Base-by-base conservation (phyloP, 2,888 invertebrate species). In the Dioctria linearis region DNA sequence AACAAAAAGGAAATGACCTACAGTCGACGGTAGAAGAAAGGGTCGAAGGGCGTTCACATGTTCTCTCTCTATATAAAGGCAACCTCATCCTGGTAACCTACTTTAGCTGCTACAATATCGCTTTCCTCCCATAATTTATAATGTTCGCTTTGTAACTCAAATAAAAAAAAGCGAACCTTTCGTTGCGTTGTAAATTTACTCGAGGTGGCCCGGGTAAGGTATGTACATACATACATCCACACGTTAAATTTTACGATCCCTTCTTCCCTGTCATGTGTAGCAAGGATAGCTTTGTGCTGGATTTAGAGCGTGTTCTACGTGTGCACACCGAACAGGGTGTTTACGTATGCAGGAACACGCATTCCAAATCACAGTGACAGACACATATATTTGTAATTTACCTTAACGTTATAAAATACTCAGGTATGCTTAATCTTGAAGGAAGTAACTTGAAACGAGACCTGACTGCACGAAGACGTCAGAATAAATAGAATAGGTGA, bases 91-190 rank as follows among this genome's bases (percentile, higher is more conserved):
- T 57, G 57, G 5, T 57, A 57, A 6, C 57, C 57, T 25, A 25
- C 25, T 25, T 25, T 25, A 25, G 25, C 25, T 11, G 57, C 57
- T 13, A 11, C 57, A 13, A 13, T 11, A 57, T 57, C 57, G 57
- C 25, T 13, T 57, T 57, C 11, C 8, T 25, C 4, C 57, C 11
- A 13, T 57, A 57, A 57, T 57, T 57, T 57, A 57, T 57, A 57
- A 57, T 57, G 57, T 57, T 57, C 25, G 57, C n/a, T 57, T 13
- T 57, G 25, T 13, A 57, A 57, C 57, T 13, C 57, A 57, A 57
- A 57, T 13, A 57, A 57, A 57, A 57, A 57, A 8, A 5, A n/a
- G 25, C 25, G 25, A 25, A 25, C 25, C 25, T 46, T 46, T 46
- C 46, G 5, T 5, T 46, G 46, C 5, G 46, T 8, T 46, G 46